Conservation (phyloP, 2,888 invertebrate species). For the Polyploca ridens region DNA sequence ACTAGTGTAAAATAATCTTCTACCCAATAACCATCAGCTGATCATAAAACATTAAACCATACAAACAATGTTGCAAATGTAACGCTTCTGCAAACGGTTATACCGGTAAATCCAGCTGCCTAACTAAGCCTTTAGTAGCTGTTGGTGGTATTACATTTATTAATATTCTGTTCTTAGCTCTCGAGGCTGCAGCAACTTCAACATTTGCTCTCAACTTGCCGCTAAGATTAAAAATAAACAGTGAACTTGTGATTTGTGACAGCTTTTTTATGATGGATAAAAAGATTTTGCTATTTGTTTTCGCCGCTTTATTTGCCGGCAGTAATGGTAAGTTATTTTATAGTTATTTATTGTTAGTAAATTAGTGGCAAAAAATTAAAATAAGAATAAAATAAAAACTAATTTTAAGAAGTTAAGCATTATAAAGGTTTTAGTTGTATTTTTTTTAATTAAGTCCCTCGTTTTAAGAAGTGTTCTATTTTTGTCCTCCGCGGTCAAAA, state of each 20-base stretch:
- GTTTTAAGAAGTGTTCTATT: too few relatives aligned
- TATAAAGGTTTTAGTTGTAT: too few relatives aligned
- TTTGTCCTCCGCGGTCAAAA: too few relatives aligned
- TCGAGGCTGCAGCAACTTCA: conserved; percentile 25
- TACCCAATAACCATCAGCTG: too few relatives aligned
- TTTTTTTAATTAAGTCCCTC: too few relatives aligned
- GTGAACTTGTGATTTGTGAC: conserved; percentile 21
- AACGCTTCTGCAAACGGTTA: conserved; percentile 46
- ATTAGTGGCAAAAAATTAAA: too few relatives aligned
- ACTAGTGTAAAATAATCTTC: too few relatives aligned
- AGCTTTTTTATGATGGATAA: conserved; percentile 48
- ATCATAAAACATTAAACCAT: too few relatives aligned
- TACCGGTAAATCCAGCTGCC: conserved; percentile 69
- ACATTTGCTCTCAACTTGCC: conserved; percentile 23
- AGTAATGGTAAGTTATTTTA: conserved; percentile 51
- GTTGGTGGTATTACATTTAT: conserved; percentile 51
- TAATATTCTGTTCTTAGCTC: conserved; percentile 44
- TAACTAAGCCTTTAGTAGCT: conserved; percentile 49
- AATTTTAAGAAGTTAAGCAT: too few relatives aligned
- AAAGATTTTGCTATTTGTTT: conserved; percentile 50
- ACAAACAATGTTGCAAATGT: not conserved
- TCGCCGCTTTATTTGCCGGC: conserved; percentile 49
- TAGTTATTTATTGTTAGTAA: not conserved
- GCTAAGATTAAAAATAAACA: conserved; percentile 12
- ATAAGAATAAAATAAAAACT: too few relatives aligned